Conservation (phyloP, 2,113 vertebrate genomes). For the Budorcas taxicolor region DNA sequence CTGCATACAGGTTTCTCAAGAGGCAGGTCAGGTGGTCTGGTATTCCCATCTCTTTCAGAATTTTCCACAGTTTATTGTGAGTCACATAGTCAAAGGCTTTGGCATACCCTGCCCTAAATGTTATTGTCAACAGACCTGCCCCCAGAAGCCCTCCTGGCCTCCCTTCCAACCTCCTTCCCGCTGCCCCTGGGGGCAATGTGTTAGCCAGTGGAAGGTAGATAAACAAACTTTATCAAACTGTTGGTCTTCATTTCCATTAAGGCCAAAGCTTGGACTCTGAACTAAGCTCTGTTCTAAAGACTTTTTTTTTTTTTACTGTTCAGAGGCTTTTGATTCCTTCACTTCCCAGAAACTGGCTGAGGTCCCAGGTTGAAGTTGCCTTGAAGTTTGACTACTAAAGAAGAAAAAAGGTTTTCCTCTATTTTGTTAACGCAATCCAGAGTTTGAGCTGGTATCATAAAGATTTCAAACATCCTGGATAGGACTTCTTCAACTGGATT, state of each 20-base stretch:
- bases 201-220: background rate
- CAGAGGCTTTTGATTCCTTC: constrained; percentile 45
- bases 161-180: accelerated
- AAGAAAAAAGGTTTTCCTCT: background rate
- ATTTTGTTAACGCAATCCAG: background rate
- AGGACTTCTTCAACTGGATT: background rate
- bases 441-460: background rate
- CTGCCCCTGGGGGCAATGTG: background rate
- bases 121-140: background rate
- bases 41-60: background rate
- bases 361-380: background rate
- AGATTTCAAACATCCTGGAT: background rate
- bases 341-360: constrained; percentile 16
- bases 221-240: background rate
- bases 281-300: background rate
- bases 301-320: background rate
- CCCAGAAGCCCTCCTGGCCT: background rate
- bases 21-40: background rate
- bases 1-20: background rate
- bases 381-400: constrained; percentile 35
- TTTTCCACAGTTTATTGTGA: background rate
- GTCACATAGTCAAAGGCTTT: background rate
- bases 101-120: background rate
- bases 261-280: background rate
- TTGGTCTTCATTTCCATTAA: background rate